Base-by-base conservation (phyloP, 1,140 invertebrate species). In the Streblospio benedicti region DNA sequence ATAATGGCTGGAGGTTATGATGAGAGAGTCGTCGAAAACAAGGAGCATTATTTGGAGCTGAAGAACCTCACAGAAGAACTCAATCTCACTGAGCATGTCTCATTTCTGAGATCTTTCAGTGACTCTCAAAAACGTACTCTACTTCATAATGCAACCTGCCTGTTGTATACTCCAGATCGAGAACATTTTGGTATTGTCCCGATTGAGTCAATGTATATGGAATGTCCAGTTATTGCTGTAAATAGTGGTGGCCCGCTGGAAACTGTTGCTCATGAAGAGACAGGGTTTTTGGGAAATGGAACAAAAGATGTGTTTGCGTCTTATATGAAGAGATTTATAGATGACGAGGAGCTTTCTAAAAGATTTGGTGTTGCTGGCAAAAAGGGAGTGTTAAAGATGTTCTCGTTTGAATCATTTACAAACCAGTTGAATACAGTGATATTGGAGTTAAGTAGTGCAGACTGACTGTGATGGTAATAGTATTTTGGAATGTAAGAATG, bases 111-210 rank as follows among this genome's bases (percentile, higher is more conserved):
- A 65, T 97, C 93, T 0, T 88, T 92, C 14, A 86, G 84, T 64
- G 93, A 97, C 75, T 79, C 83, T 52, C 82, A 87, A 43, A 97
- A 97, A 79, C 82, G 89, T 27, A 81, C 85, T 3, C 75, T 98
- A 18, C 77, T 99, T 2, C 80, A 84, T 49, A 73, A 84, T 58
- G 86, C 87, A 70, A 81, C 84, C 64, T 85, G 87, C 71, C 76
- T 99, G 3, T 69, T 99, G 16, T 99, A 99, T 66, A 99, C 97
- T 20, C 97, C 97, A 3, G 83, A 86, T 0, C 91, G 91, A 74
- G 97, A 99, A 76, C 97, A 99, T 81, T 99, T 99, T 84, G 97
- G 97, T 4, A 99, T 99, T 71, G 97, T 99, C 5, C 97, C 97
- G 1, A 78, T 99, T 52, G 97, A 99, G 82, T 93, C 95, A 0